These are phyloP conservation scores for Micromussa lordhowensis DNA, from an alignment of 92 coral and sea anemone genomes.

Conservation along the genomic window DNA sequence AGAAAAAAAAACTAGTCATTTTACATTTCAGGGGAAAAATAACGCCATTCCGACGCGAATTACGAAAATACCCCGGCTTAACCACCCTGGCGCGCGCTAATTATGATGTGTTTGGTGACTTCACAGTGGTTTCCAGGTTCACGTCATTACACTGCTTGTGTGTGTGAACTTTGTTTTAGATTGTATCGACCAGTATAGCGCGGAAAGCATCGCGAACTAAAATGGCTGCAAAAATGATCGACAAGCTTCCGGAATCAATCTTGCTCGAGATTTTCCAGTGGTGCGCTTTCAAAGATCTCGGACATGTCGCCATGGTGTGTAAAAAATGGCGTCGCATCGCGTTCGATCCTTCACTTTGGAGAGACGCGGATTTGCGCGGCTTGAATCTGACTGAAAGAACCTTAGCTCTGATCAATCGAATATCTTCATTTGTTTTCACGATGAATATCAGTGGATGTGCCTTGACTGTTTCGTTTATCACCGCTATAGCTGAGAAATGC, in stretches of 20 bases:
- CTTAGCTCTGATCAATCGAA: constrained; percentile 57
- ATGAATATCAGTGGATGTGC: constrained; percentile 68
- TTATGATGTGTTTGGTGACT: constrained; percentile 22
- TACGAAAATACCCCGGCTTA: too few relatives aligned
- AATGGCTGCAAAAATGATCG: constrained; percentile 17
- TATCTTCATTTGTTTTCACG: constrained; percentile 45
- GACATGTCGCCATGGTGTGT: constrained; percentile 61
- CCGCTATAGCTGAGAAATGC: constrained; percentile 59
- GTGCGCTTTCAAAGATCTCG: constrained; percentile 45
- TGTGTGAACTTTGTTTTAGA: background rate
- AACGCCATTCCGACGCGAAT: too few relatives aligned
- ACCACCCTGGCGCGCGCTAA: constrained; percentile 27
- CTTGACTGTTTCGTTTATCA: constrained; percentile 35
- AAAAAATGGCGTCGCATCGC: constrained; percentile 73
- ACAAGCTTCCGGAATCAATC: constrained; percentile 72
- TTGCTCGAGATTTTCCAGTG: constrained; percentile 65
- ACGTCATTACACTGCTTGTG: background rate
- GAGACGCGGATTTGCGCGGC: constrained; percentile 67
- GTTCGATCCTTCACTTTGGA: constrained; percentile 73
- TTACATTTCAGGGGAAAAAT: too few relatives aligned
- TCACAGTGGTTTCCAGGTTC: constrained; percentile 5
- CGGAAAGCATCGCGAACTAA: background rate
- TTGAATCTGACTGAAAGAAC: constrained; percentile 29
- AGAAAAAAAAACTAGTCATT: too few relatives aligned
- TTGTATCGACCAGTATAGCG: too few relatives aligned